phyloP scores from a whole-genome alignment of 2,797 vertebrate species.

The Megalops cyprinoides region DNA sequence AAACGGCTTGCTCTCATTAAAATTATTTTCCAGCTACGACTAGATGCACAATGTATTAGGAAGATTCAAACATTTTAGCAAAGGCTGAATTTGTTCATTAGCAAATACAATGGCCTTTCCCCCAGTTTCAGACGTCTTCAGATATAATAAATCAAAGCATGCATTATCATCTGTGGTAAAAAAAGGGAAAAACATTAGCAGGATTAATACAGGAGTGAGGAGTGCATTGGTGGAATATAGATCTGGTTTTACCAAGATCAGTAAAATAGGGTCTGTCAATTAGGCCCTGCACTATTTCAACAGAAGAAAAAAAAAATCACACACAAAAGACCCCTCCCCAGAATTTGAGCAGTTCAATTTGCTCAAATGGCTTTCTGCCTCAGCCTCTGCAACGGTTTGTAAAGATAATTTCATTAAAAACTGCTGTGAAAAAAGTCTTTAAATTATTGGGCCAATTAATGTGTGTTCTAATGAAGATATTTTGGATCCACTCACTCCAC shows the following conservation, averaged over 20 bases:
- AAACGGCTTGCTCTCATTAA: constrained; percentile 7
- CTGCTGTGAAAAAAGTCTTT: constrained; percentile 40
- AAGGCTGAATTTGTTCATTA: constrained; percentile 36
- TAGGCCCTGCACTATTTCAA: constrained; percentile 38
- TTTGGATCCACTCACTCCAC: constrained; percentile 38
- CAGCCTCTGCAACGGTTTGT: constrained; percentile 45
- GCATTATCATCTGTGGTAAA: constrained; percentile 38
- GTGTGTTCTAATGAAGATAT: constrained; percentile 41
- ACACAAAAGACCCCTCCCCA: constrained; percentile 21
- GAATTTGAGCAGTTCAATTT: constrained; percentile 42
- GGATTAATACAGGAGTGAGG: constrained; percentile 50
- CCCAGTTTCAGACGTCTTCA: constrained; percentile 30
- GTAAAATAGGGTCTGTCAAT: constrained; percentile 54
- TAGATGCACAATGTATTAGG: constrained; percentile 3
- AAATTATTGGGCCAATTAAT: constrained; percentile 40
- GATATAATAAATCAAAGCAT: constrained; percentile 47
- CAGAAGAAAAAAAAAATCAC: constrained; percentile 31
- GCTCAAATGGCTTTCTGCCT: constrained; percentile 45
- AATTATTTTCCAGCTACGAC: constrained; percentile 22
- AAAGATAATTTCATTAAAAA: constrained; percentile 55
- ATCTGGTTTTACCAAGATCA: constrained; percentile 47
- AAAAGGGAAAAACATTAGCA: constrained; percentile 51
- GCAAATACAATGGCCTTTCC: constrained; percentile 43
- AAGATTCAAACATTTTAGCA: constrained; percentile 27
- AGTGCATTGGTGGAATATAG: constrained; percentile 39